Percentiles rank a stretch among this genome's conserved stretches.
These are phyloP conservation scores for Sarcophaga peregrina DNA, from an alignment of 1,140 invertebrate genomes.

Conservation along the genomic window DNA sequence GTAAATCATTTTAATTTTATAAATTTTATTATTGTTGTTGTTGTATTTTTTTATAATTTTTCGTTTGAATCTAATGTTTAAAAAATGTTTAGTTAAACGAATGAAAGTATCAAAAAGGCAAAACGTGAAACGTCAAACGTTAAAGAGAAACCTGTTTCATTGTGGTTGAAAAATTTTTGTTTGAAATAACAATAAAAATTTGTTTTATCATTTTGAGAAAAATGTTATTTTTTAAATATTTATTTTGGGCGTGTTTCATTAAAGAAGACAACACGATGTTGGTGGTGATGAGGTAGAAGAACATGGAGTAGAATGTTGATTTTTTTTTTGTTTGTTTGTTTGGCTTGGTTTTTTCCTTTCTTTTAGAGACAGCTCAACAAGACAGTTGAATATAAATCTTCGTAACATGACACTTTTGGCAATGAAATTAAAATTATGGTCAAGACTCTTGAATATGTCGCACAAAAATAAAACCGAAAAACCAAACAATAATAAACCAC, in stretches of 20 bases:
- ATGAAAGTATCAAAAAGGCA: too few species aligned
- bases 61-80: too few species aligned
- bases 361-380: constrained; percentile 24
- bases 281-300: constrained; percentile 44
- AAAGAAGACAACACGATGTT: neutral
- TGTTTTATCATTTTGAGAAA: too few species aligned
- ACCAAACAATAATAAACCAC: neutral
- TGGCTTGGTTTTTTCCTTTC: too few species aligned
- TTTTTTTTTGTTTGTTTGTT: too few species aligned
- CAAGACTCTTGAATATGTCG: constrained; percentile 40
- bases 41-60: too few species aligned
- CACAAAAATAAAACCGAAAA: neutral
- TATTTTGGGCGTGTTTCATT: constrained; percentile 32
- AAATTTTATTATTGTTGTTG: too few species aligned
- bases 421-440: constrained; percentile 66
- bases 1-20: constrained; percentile 26
- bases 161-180: too few species aligned
- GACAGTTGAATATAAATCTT: constrained; percentile 62
- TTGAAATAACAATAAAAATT: too few species aligned
- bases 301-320: constrained; percentile 44
- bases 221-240: neutral
- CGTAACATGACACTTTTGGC: constrained; percentile 67
- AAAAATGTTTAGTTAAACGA: too few species aligned
- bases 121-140: too few species aligned
- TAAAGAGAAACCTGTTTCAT: too few species aligned